Conservation (phyloP, 2,113 vertebrate species). For the Azemiops feae region DNA sequence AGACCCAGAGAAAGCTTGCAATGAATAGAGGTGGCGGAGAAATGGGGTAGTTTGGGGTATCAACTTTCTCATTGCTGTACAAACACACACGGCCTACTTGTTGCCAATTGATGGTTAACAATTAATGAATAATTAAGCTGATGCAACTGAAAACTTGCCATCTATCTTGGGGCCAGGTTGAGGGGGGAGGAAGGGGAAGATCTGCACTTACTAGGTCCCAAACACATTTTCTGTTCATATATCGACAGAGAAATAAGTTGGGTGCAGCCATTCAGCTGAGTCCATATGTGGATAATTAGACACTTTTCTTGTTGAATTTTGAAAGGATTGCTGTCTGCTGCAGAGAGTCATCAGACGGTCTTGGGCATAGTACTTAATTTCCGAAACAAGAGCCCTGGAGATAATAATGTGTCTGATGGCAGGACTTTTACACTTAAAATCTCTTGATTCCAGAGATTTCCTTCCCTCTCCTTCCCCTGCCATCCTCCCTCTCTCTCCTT, state of each 20-base stretch:
- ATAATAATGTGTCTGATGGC: not conserved
- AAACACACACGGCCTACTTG: not conserved
- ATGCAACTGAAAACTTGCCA: conserved; percentile 1
- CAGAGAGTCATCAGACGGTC: not conserved
- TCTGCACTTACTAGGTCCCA: not conserved
- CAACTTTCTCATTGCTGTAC: not conserved
- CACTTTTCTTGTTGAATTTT: not conserved
- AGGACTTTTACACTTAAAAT: too few species aligned
- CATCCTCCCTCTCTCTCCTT: not conserved
- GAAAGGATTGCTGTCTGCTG: not conserved
- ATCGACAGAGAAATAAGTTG: not conserved
- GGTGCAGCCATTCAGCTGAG: not conserved
- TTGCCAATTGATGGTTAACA: conserved; percentile 4
- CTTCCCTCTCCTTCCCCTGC: not conserved
- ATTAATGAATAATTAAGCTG: conserved; percentile 6
- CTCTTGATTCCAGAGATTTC: not conserved
- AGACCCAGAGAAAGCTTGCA: not conserved
- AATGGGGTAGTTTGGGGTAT: not conserved
- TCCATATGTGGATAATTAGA: not conserved
- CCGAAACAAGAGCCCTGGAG: not conserved
- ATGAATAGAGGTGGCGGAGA: not conserved
- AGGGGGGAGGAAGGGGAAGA: not conserved
- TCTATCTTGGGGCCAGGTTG: not conserved
- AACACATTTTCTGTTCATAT: not conserved
- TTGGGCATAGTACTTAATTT: not conserved